Conservation (phyloP, 2,888 invertebrate genomes). For the Eumacrocentrus americanus region DNA sequence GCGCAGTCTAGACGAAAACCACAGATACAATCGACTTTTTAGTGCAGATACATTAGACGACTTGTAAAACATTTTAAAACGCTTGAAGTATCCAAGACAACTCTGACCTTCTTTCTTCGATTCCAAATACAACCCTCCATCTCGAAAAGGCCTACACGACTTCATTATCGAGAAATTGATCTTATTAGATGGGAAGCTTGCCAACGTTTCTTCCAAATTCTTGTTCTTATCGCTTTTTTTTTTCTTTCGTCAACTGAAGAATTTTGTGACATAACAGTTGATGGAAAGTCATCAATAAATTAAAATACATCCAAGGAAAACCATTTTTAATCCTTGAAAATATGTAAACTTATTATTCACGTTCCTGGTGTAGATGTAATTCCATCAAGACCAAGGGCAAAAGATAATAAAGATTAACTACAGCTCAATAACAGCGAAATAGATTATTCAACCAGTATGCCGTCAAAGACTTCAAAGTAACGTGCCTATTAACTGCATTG, state of each 20-base stretch:
- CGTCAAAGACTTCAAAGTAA: conserved; percentile 43
- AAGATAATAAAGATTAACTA: conserved; percentile 14
- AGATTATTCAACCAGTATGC: conserved; percentile 41
- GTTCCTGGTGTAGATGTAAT: too few relatives aligned
- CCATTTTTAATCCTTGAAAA: too few relatives aligned
- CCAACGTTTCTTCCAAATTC: conserved; percentile 32
- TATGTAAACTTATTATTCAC: too few relatives aligned
- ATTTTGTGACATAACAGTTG: too few relatives aligned
- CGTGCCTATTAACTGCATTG: conserved; percentile 42
- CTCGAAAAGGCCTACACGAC: conserved; percentile 39
- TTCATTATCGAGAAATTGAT: conserved; percentile 61
- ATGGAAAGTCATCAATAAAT: too few relatives aligned
- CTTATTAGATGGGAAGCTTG: conserved; percentile 50
- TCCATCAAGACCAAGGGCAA: too few relatives aligned
- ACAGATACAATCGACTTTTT: too few relatives aligned
- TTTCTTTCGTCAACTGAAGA: background rate
- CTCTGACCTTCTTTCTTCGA: background rate
- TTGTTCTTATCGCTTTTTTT: background rate
- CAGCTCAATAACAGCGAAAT: conserved; percentile 34
- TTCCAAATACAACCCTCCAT: conserved; percentile 18
- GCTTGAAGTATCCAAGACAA: background rate
- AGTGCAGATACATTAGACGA: too few relatives aligned
- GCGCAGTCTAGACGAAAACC: too few relatives aligned
- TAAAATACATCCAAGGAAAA: too few relatives aligned
- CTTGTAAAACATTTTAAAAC: background rate